A percentile compares a stretch with the other conserved stretches of the same genome.
These are phyloP conservation scores for Rotaria sp. DNA, from an alignment of 2,888 invertebrate genomes.

Conservation along the genomic window DNA sequence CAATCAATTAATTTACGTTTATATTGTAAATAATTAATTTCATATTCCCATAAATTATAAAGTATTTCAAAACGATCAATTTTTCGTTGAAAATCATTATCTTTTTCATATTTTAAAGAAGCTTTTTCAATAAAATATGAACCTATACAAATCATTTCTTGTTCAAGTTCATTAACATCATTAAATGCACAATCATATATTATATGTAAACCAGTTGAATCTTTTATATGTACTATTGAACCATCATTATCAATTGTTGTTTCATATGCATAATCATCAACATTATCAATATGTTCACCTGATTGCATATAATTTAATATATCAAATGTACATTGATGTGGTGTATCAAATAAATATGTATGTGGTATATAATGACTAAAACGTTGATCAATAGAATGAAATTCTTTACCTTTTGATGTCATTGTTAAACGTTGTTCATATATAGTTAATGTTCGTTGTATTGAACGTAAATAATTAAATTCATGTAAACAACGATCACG, in stretches of 20 bases:
- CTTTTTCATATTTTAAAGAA: conserved; percentile 44
- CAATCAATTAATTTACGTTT: conserved; percentile 51
- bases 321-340: conserved; percentile 3
- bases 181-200: conserved; percentile 51
- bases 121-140: conserved; percentile 53
- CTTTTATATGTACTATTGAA: conserved; percentile 52
- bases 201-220: conserved; percentile 51
- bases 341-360: conserved; percentile 25
- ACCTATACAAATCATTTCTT: conserved; percentile 49
- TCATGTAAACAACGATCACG: conserved; percentile 47
- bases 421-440: conserved; percentile 52
- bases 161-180: conserved; percentile 50
- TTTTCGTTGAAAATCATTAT: conserved; percentile 42
- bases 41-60: conserved; percentile 53
- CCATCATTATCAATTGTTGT: background rate
- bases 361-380: background rate
- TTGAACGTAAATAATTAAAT: conserved; percentile 54
- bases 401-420: conserved; percentile 45
- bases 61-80: conserved; percentile 54
- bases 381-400: conserved; percentile 50
- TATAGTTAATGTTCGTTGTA: conserved; percentile 55
- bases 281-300: background rate
- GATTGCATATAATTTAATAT: conserved; percentile 9
- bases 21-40: conserved; percentile 49
- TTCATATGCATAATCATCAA: background rate